phyloP scores from a whole-genome alignment of 2,113 vertebrate species.

The Variabilichromis moorii region DNA sequence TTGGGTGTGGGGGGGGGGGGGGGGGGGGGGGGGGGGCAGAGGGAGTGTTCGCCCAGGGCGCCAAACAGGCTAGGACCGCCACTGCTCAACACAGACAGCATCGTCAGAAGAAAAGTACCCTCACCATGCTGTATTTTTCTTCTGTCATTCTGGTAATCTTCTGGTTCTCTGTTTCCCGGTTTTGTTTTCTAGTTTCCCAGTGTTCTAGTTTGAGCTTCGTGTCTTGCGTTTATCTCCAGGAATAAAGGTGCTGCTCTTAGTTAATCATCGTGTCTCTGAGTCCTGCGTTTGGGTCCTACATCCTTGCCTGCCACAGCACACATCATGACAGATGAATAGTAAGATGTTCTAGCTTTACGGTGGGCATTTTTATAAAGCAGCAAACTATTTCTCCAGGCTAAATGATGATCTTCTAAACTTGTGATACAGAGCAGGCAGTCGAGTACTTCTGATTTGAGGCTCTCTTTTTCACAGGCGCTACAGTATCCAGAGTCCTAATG shows the following conservation, averaged over 20 bases:
- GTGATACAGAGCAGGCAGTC: background rate
- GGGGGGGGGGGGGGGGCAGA: no score
- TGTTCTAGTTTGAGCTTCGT: background rate
- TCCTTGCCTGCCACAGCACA: background rate
- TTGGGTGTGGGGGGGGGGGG: no score
- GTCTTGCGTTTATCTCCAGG: background rate
- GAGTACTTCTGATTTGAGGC: background rate
- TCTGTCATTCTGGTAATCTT: background rate
- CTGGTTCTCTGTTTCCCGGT: background rate
- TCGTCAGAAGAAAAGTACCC: background rate
- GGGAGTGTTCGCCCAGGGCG: no score
- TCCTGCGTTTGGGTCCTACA: background rate
- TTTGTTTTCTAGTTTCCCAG: background rate
- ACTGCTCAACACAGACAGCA: no score
- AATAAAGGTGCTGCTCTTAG: background rate
- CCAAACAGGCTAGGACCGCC: no score
- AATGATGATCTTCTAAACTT: background rate
- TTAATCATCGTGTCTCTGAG: background rate
- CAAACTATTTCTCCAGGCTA: background rate
- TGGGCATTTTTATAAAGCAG: background rate
- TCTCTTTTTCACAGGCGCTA: background rate
- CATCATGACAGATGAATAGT: background rate
- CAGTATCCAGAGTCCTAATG: background rate
- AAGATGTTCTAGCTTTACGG: background rate
- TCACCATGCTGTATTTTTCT: background rate